Evolutionary conservation across 2,888 invertebrate species (phyloP), one percentile per base, ranked within the genome.

Genomic region (Candidula unifasciata): DNA sequence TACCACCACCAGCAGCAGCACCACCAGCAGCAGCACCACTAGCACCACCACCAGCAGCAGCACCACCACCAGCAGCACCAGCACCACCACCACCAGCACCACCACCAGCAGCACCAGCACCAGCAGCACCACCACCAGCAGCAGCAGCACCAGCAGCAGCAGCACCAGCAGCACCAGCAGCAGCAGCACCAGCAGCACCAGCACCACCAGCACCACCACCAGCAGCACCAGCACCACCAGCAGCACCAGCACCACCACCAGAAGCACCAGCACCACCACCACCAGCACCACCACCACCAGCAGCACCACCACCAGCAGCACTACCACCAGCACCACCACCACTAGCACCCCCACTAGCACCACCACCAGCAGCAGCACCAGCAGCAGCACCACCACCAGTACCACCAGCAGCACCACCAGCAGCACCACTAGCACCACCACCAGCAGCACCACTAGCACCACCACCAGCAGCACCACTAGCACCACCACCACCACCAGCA

Each of bases 401-500:
- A 73, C 37, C 24, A 73, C 73, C 24, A 73, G 24, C 35, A 73
- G 1, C 24, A 73, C 37, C 35, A 73, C 73, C 24, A 35, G 35
- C 35, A 73, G 35, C 24, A 73, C 73, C 18, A 73, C 73, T 44
- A 73, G 35, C 24, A 73, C 37, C 35, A 35, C 73, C 24, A 73
- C 37, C 35, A 73, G 35, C 8, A 73, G 35, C 35, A 73, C 73
- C 8, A 73, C 73, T 73, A 73, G 35, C 24, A 73, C 73, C 35
- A 35, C 35, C 24, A 35, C 73, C 35, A 35, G 35, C 8, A 73
- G n/a, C 24, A 16, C 24, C 35, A 73, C 73, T 44, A 73, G 35
- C 21, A 73, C 73, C 8, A 73, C 73, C 24, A 35, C 24, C 35
- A 73, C 66, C n/a, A 35, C 37, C 35, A 73, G 35, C 24, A 37